Percentiles rank a stretch among this genome's conserved stretches.
These are phyloP conservation scores for Dynastes maya DNA, from an alignment of 2,888 invertebrate genomes.

Conservation along the genomic window DNA sequence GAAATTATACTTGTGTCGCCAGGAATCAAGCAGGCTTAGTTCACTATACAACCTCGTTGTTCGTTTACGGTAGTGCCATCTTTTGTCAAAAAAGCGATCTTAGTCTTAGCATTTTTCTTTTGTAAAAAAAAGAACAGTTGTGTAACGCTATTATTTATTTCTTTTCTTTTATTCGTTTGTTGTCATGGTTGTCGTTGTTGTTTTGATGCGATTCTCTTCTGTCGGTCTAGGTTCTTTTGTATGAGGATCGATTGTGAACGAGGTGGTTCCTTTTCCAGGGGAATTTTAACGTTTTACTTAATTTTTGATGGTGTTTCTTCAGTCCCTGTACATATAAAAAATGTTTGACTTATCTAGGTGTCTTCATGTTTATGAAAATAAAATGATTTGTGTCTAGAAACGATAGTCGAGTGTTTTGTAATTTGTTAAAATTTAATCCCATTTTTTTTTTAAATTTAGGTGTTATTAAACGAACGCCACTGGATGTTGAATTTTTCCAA, in stretches of 20 bases:
- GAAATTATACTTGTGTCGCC: constrained; percentile 70
- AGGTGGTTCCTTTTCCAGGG: not conserved
- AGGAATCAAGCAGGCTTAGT: constrained; percentile 67
- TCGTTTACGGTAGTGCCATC: constrained; percentile 68
- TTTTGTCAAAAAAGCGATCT: too few species aligned
- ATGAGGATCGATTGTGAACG: constrained; percentile 14
- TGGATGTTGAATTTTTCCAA: too few species aligned
- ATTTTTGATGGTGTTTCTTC: not conserved
- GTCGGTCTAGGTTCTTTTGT: constrained; percentile 7
- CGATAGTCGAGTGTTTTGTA: too few species aligned
- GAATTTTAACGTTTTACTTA: too few species aligned
- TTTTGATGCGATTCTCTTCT: constrained; percentile 30
- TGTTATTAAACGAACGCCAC: too few species aligned
- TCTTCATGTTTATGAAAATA: too few species aligned
- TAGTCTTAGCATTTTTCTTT: too few species aligned
- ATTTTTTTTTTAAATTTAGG: too few species aligned
- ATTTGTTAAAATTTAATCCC: too few species aligned
- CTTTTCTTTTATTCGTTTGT: not conserved
- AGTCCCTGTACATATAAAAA: too few species aligned
- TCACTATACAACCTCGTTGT: constrained; percentile 65
- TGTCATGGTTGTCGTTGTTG: not conserved
- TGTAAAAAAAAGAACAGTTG: not conserved
- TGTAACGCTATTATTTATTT: constrained; percentile 35
- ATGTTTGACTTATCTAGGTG: too few species aligned
- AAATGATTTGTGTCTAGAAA: too few species aligned